Evolutionary conservation across 2,888 invertebrate species (phyloP).

Genomic region (Agrotis puta): DNA sequence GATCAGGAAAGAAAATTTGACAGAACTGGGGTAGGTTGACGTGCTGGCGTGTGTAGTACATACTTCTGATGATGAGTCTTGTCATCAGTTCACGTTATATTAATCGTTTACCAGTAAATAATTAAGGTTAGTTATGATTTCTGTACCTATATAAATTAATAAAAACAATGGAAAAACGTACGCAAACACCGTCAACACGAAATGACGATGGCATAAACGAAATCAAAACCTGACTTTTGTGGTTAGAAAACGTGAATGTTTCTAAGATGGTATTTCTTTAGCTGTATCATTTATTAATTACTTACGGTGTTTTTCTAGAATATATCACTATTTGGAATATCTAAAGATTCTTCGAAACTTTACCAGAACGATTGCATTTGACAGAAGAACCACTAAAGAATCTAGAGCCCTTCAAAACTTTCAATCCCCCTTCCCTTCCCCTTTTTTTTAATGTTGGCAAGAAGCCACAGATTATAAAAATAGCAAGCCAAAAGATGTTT

Average conservation of each 20-base stretch:
- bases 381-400: constrained; percentile 17
- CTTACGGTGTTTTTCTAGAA: constrained; percentile 49
- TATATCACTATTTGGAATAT: constrained; percentile 17
- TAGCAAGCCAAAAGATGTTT: too few relatives aligned
- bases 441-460: neutral
- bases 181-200: neutral
- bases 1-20: too few relatives aligned
- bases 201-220: constrained; percentile 58
- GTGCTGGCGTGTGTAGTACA: too few relatives aligned
- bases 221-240: constrained; percentile 50
- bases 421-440: neutral
- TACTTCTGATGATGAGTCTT: neutral
- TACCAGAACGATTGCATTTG: constrained; percentile 17
- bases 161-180: neutral
- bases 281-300: neutral
- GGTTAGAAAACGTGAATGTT: constrained; percentile 67
- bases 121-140: neutral
- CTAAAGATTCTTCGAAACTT: constrained; percentile 8
- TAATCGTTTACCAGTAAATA: neutral
- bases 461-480: neutral
- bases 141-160: neutral
- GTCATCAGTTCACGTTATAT: neutral
- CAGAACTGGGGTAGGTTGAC: too few relatives aligned
- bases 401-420: constrained; percentile 15
- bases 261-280: neutral